A percentile compares a stretch with the other conserved stretches of the same genome.
phyloP scores from a whole-genome alignment of 2,797 vertebrate genomes.

The Schizothorax lantsangensis region DNA sequence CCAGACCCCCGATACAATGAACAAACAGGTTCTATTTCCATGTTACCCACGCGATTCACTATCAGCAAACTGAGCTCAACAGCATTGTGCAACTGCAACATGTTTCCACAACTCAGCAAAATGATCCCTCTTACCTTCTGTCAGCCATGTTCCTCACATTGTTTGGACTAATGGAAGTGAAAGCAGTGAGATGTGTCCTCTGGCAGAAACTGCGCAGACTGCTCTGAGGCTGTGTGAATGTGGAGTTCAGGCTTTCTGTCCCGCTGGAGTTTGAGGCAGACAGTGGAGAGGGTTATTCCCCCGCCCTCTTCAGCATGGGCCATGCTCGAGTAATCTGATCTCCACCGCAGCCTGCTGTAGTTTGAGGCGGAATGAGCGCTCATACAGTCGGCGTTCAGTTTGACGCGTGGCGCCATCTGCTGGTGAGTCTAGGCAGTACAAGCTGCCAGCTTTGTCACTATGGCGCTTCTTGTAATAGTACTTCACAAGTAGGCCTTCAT shows the following conservation, averaged over 20 bases:
- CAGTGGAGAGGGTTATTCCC: constrained; percentile 33
- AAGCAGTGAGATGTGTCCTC: constrained; percentile 28
- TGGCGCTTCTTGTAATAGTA: not conserved
- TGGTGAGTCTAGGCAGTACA: not conserved
- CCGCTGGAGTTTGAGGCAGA: constrained; percentile 30
- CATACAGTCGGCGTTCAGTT: not conserved
- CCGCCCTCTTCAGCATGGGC: constrained; percentile 34
- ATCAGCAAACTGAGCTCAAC: not conserved
- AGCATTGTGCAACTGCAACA: not conserved
- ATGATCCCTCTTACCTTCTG: constrained; percentile 56
- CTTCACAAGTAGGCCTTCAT: not conserved
- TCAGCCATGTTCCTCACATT: constrained; percentile 67
- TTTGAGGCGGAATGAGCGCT: not conserved
- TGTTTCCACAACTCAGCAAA: not conserved
- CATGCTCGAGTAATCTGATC: constrained; percentile 49
- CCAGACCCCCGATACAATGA: not conserved
- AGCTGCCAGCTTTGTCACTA: not conserved
- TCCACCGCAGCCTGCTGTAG: not conserved
- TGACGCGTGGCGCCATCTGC: constrained; percentile 39
- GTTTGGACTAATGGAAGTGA: constrained; percentile 43
- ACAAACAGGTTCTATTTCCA: not conserved
- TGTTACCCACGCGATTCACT: not conserved
- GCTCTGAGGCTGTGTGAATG: not conserved
- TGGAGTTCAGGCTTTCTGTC: constrained; percentile 38
- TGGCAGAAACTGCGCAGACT: constrained; percentile 6